Evolutionary conservation across 2,797 vertebrate species (phyloP).

Genomic region (Cuculus canorus): DNA sequence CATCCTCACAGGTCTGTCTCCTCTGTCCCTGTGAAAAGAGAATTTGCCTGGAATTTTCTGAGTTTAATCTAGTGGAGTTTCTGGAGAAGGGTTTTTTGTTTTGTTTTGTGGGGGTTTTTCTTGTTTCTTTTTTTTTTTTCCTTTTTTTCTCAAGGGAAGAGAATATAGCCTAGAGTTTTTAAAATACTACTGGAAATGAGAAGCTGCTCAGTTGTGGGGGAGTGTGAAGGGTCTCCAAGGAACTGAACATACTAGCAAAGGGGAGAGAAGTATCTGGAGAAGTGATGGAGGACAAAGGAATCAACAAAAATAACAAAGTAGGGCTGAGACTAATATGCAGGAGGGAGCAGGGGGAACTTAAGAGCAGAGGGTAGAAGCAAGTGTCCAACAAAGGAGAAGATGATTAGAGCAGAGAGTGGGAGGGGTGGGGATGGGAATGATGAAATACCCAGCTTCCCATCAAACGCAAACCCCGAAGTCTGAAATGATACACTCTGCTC

Average conservation of each 20-base stretch:
- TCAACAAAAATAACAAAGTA: slow-evolving; percentile 53
- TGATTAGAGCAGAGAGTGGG: background rate
- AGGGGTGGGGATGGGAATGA: slow-evolving; percentile 7
- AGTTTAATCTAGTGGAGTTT: background rate
- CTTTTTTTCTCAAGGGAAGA: slow-evolving; percentile 26
- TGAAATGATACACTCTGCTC: slow-evolving; percentile 9
- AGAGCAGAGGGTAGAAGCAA: background rate
- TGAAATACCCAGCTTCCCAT: slow-evolving; percentile 11
- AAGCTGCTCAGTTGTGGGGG: slow-evolving; percentile 30
- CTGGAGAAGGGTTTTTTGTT: background rate
- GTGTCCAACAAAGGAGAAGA: slow-evolving; percentile 33
- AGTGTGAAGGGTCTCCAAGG: slow-evolving; percentile 30
- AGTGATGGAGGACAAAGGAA: slow-evolving; percentile 10
- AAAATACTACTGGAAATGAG: slow-evolving; percentile 41
- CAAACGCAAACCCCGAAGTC: background rate
- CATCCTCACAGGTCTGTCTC: background rate
- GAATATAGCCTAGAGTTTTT: slow-evolving; percentile 51
- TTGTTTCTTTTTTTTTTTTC: fast-evolving
- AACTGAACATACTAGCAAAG: slow-evolving; percentile 16
- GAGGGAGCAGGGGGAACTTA: slow-evolving; percentile 42
- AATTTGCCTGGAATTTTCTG: background rate
- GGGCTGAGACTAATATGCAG: background rate
- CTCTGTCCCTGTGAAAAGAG: background rate
- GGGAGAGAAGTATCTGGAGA: slow-evolving; percentile 45
- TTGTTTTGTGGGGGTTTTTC: background rate